phyloP scores from a whole-genome alignment of 2,113 vertebrate species.

The Capreolus pygargus region DNA sequence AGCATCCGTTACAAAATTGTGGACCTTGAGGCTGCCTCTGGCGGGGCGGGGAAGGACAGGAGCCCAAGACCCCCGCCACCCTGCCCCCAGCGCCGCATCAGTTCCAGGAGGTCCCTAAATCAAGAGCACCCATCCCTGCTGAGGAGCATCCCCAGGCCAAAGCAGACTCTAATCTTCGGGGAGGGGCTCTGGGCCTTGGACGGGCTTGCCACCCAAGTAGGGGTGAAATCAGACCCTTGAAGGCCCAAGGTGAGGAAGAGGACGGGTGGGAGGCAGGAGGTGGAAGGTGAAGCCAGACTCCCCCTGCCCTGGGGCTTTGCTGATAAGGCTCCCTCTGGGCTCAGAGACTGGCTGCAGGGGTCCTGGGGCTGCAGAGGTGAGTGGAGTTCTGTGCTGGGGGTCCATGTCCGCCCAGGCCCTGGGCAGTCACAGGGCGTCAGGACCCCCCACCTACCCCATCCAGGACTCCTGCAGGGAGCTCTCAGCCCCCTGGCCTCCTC shows the following conservation, averaged over 20 bases:
- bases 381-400: not conserved
- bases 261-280: not conserved
- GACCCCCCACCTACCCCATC: accelerated
- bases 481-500: not conserved
- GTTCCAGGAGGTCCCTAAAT: not conserved
- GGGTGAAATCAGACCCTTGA: not conserved
- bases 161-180: no score
- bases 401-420: not conserved
- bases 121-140: not conserved
- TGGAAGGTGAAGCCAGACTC: no score
- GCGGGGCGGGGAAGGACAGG: not conserved
- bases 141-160: not conserved
- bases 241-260: not conserved
- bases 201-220: not conserved
- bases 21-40: not conserved
- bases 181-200: not conserved
- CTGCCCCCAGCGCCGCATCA: not conserved
- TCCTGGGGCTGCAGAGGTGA: no score
- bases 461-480: not conserved
- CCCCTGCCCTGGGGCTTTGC: not conserved
- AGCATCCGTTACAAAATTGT: accelerated
- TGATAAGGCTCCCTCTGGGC: not conserved
- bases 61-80: not conserved
- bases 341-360: not conserved
- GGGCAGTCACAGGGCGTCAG: not conserved